phyloP scores from a whole-genome alignment of 2,888 invertebrate genomes.

The Caenorhabditis sp. region DNA sequence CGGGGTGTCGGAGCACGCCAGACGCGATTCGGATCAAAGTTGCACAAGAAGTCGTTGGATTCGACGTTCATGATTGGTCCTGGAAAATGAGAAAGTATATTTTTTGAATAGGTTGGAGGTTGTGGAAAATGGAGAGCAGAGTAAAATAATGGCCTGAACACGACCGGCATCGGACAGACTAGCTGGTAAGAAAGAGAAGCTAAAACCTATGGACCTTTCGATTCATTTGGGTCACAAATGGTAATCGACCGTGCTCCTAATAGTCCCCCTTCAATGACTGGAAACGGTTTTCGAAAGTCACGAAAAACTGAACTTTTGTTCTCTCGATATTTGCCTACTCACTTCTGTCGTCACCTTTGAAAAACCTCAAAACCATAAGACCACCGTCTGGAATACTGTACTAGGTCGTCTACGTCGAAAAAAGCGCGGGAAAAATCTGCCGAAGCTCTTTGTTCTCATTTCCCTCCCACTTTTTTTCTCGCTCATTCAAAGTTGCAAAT shows the following conservation, averaged over 20 bases:
- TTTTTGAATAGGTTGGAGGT: background rate
- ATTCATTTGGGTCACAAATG: too few species aligned
- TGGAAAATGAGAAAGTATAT: background rate
- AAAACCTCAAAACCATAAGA: background rate
- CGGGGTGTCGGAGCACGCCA: slow-evolving; percentile 56
- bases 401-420: background rate
- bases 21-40: slow-evolving; percentile 53
- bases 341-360: background rate
- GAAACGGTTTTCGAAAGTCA: background rate
- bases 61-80: background rate
- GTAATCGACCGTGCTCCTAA: too few species aligned
- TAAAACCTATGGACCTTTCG: too few species aligned
- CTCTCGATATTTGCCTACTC: too few species aligned
- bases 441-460: slow-evolving; percentile 26
- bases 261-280: background rate
- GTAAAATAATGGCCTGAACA: too few species aligned
- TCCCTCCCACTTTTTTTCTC: background rate
- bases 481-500: slow-evolving; percentile 18
- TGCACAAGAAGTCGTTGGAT: slow-evolving; percentile 34
- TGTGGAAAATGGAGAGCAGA: too few species aligned
- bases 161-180: too few species aligned
- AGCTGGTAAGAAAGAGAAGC: too few species aligned
- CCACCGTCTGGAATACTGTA: background rate
- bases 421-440: background rate
- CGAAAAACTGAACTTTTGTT: background rate